Evolutionary conservation across 2,797 vertebrate genomes (phyloP).

Genomic region (Microhierax caerulescens): DNA sequence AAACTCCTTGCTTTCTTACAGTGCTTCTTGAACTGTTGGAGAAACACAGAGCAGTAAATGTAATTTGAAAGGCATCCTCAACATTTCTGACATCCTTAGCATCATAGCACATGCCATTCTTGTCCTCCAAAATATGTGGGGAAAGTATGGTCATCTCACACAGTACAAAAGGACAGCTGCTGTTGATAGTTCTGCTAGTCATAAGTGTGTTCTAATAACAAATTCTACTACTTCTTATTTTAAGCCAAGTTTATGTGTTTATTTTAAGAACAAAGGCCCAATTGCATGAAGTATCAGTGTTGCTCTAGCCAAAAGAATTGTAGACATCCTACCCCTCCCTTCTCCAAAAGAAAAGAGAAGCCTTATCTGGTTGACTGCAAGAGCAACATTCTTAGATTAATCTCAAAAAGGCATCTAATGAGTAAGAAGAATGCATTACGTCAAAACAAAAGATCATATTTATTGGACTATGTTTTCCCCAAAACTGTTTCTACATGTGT

Average conservation of each 20-base stretch:
- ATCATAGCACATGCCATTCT: slow-evolving; percentile 36
- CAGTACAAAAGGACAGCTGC: slow-evolving; percentile 23
- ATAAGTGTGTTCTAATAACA: slow-evolving; percentile 1
- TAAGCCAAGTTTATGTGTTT: slow-evolving; percentile 42
- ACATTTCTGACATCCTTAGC: not conserved
- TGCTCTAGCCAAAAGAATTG: not conserved
- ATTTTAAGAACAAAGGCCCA: slow-evolving; percentile 55
- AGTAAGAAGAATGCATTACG: slow-evolving; percentile 10
- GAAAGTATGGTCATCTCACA: slow-evolving; percentile 15
- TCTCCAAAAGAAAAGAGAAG: slow-evolving; percentile 2
- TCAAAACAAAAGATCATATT: slow-evolving; percentile 31
- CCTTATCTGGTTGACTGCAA: slow-evolving; percentile 39
- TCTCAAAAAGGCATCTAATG: slow-evolving; percentile 32
- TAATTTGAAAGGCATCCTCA: slow-evolving; percentile 38
- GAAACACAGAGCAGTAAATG: not conserved
- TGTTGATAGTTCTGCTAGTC: slow-evolving; percentile 12
- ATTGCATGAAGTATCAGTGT: not conserved
- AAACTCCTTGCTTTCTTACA: not conserved
- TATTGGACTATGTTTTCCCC: not conserved
- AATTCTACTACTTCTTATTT: slow-evolving; percentile 20
- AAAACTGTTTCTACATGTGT: not conserved
- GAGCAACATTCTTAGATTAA: slow-evolving; percentile 35
- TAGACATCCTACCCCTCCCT: not conserved
- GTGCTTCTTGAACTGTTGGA: not conserved
- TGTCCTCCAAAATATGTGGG: slow-evolving; percentile 10